Conservation (phyloP, 2,888 invertebrate genomes). For the Caenorhabditis sulstoni region DNA sequence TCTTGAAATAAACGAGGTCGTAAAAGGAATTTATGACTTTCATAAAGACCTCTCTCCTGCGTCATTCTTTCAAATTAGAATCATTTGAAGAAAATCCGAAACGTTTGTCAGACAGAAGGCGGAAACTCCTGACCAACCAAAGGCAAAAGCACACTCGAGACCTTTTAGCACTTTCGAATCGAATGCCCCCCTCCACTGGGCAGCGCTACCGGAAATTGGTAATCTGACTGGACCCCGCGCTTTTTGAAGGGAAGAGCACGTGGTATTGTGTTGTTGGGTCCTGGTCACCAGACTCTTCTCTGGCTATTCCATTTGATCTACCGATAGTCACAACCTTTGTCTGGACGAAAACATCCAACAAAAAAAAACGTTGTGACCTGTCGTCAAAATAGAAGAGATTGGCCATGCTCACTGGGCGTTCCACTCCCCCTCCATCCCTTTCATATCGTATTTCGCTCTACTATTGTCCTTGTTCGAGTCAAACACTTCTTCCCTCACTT, state of each 20-base stretch:
- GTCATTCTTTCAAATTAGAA: constrained; percentile 1
- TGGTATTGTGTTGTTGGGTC: constrained; percentile 29
- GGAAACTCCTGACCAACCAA: not conserved
- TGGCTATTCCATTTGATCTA: not conserved
- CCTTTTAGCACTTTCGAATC: constrained; percentile 37
- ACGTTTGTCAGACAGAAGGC: no score
- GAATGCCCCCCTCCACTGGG: constrained; percentile 1
- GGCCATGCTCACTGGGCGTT: constrained; percentile 14
- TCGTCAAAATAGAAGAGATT: constrained; percentile 19
- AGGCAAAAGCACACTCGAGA: constrained; percentile 3
- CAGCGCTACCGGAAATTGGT: constrained; percentile 49
- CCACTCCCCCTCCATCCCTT: not conserved
- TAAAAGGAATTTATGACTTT: not conserved
- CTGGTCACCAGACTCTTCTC: not conserved
- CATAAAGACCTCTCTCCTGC: no score
- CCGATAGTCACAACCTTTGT: constrained; percentile 7
- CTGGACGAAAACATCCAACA: constrained; percentile 6
- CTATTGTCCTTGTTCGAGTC: constrained; percentile 26
- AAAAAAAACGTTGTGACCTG: not conserved
- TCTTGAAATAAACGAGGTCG: no score
- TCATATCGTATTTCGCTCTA: constrained; percentile 47
- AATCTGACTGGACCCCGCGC: constrained; percentile 40
- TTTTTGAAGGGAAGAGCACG: constrained; percentile 7
- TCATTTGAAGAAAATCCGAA: not conserved
- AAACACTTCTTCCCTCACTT: constrained; percentile 10